Percentiles rank a stretch among this genome's conserved stretches.
phyloP scores from a whole-genome alignment of 2,888 invertebrate genomes.

The Alentia gelatinosa region DNA sequence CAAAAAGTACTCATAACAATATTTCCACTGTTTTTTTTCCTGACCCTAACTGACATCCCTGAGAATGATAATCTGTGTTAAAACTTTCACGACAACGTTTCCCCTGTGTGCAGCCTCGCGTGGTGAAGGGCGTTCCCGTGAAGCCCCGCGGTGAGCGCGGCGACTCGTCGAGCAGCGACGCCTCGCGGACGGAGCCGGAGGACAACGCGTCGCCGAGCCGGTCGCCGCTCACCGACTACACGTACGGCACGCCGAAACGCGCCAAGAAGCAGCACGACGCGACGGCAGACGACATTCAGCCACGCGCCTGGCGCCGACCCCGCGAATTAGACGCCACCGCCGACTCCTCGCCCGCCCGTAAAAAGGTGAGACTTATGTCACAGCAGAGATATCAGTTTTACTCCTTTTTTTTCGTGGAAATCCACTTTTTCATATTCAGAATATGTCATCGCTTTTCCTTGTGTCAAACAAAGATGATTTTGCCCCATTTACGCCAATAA shows the following conservation, averaged over 20 bases:
- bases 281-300: not conserved
- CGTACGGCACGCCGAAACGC: not conserved
- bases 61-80: no score
- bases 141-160: not conserved
- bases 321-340: not conserved
- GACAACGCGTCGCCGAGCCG: not conserved
- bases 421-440: no score
- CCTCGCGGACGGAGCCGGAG: conserved; percentile 13
- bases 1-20: no score
- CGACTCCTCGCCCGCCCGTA: not conserved
- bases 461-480: no score
- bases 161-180: conserved; percentile 3
- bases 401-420: no score
- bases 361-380: not conserved
- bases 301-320: not conserved
- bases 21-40: no score
- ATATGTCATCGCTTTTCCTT: no score
- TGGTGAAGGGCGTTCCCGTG: not conserved
- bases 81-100: no score
- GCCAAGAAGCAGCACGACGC: not conserved
- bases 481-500: no score
- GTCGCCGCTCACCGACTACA: not conserved
- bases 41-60: no score
- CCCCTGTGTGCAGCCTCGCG: not conserved
- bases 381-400: not conserved